Evolutionary conservation across 2,797 vertebrate species (phyloP).

Genomic region (Takifugu rubripes): DNA sequence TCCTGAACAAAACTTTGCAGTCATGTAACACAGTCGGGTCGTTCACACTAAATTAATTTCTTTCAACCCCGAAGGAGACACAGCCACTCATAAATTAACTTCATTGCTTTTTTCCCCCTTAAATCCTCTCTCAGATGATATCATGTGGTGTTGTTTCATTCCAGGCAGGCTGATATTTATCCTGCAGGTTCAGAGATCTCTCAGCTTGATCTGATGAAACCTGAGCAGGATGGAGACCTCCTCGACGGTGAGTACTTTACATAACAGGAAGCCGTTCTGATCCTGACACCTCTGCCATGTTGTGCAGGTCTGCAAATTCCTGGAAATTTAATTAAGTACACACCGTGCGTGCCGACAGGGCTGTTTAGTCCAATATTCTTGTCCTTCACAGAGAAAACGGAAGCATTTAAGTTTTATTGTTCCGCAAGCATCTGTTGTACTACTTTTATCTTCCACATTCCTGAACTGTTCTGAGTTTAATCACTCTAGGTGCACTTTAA

Average conservation of each 20-base stretch:
- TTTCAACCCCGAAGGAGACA: neutral
- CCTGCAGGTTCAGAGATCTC: constrained; percentile 45
- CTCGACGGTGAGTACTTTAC: constrained; percentile 60
- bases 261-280: constrained; percentile 23
- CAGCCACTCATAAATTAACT: too few species aligned
- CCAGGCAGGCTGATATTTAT: constrained; percentile 54
- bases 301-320: neutral
- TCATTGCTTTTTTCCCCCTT: neutral
- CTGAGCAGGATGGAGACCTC: constrained; percentile 56
- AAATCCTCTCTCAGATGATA: constrained; percentile 2
- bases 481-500: too few species aligned
- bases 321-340: neutral
- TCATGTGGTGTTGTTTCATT: constrained; percentile 35
- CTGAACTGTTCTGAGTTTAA: too few species aligned
- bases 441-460: too few species aligned
- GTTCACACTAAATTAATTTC: neutral
- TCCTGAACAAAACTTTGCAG: too few species aligned
- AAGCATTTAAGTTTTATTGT: neutral
- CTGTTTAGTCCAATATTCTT: constrained; percentile 8
- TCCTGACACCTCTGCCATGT: constrained; percentile 3
- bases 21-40: neutral
- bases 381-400: neutral
- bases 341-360: neutral
- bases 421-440: too few species aligned
- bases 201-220: constrained; percentile 59